phyloP scores from a whole-genome alignment of 2,113 vertebrate species.

The Capreolus pygargus region DNA sequence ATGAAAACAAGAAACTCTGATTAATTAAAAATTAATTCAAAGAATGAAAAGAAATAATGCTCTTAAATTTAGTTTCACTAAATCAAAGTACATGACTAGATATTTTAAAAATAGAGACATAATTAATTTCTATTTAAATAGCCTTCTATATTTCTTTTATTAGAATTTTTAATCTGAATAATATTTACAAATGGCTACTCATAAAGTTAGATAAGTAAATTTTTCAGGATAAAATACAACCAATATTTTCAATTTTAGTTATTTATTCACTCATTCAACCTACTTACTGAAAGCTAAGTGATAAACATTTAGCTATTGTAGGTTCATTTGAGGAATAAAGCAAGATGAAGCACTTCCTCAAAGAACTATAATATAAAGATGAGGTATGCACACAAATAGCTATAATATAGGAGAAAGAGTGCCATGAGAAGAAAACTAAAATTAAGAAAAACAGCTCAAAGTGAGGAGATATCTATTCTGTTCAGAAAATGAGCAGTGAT shows the following conservation, averaged over 20 bases:
- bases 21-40: conserved; percentile 5
- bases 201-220: not conserved
- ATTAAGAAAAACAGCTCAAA: not conserved
- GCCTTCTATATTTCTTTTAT: not conserved
- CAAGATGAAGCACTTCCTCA: not conserved
- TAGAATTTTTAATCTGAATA: not conserved
- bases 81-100: not conserved
- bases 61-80: not conserved
- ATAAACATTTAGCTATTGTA: not conserved
- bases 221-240: not conserved
- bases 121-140: conserved; percentile 29
- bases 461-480: not conserved
- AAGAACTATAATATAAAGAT: not conserved
- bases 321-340: not conserved
- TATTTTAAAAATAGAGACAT: not conserved
- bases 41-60: not conserved
- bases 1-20: conserved; percentile 22
- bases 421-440: not conserved
- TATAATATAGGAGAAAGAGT: not conserved
- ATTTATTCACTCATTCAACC: not conserved
- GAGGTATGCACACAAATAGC: not conserved
- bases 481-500: not conserved
- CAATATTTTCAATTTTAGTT: conserved; percentile 20
- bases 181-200: not conserved
- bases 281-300: not conserved